These are phyloP conservation scores for Hoplias malabaricus DNA, from an alignment of 2,113 vertebrate species.

Conservation along the genomic window DNA sequence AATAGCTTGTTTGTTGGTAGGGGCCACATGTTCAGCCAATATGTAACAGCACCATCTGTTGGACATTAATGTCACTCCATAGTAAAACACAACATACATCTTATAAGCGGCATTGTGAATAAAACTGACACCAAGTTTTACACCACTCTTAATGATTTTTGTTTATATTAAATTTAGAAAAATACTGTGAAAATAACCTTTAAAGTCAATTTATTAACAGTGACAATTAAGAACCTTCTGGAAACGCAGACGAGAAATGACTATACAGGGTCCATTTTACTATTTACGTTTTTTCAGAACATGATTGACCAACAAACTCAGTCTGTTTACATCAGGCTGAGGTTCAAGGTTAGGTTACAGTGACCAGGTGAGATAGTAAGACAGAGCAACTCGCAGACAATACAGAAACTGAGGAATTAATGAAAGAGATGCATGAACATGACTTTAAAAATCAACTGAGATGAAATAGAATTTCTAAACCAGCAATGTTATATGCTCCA, in stretches of 20 bases:
- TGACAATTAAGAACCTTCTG: too few relatives aligned
- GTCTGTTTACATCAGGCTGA: constrained; percentile 24
- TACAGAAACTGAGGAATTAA: neutral
- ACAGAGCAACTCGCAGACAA: neutral
- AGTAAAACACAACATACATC: too few relatives aligned
- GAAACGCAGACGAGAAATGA: neutral
- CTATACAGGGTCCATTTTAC: constrained; percentile 46
- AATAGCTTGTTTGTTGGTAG: neutral
- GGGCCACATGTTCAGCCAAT: neutral
- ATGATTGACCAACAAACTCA: neutral
- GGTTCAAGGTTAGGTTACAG: neutral
- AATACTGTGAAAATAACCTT: neutral
- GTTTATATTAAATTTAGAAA: neutral
- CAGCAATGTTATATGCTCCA: neutral
- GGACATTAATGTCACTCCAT: neutral
- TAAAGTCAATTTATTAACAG: too few relatives aligned
- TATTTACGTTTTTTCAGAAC: constrained; percentile 23
- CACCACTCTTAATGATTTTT: too few relatives aligned
- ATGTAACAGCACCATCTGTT: constrained; percentile 18
- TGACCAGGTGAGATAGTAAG: neutral
- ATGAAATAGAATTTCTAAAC: neutral
- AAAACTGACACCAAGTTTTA: too few relatives aligned
- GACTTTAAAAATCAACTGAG: neutral
- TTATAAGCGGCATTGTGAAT: too few relatives aligned
- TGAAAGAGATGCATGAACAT: neutral